phyloP scores from a whole-genome alignment of 2,888 invertebrate genomes.

The Mesorhabditis spiculigera region DNA sequence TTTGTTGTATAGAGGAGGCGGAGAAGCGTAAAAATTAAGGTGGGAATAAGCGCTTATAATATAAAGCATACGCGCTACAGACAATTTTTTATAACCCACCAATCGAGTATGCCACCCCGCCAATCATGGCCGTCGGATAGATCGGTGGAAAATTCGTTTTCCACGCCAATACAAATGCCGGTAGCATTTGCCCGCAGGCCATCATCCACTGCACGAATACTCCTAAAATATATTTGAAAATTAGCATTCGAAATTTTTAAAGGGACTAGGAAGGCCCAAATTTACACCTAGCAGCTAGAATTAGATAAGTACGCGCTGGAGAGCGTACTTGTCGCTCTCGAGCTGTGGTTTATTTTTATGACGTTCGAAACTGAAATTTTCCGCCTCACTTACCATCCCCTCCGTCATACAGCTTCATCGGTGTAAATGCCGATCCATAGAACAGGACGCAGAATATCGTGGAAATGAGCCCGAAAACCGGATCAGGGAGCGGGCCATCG shows the following conservation, averaged over 20 bases:
- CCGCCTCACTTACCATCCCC: conserved; percentile 23
- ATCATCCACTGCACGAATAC: conserved; percentile 39
- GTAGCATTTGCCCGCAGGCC: conserved; percentile 31
- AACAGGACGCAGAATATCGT: conserved; percentile 26
- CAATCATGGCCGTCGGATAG: neutral
- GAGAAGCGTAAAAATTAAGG: too few species aligned
- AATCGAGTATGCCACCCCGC: neutral
- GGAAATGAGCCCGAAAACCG: conserved; percentile 23
- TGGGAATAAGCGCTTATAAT: too few species aligned
- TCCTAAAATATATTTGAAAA: conserved; percentile 13
- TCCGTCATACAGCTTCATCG: conserved; percentile 36
- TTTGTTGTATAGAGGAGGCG: too few species aligned
- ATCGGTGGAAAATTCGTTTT: neutral
- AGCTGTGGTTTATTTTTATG: too few species aligned
- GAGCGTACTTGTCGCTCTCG: too few species aligned
- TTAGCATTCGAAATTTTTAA: too few species aligned
- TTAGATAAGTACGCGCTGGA: too few species aligned
- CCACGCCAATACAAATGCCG: conserved; percentile 20
- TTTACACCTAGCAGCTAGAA: too few species aligned
- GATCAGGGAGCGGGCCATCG: conserved; percentile 7
- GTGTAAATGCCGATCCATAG: conserved; percentile 37
- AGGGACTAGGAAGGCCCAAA: too few species aligned
- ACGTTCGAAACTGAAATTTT: too few species aligned
- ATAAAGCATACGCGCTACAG: neutral
- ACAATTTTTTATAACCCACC: neutral